These are phyloP conservation scores for Bovichtus variegatus DNA, from an alignment of 2,797 vertebrate species.

Conservation along the genomic window DNA sequence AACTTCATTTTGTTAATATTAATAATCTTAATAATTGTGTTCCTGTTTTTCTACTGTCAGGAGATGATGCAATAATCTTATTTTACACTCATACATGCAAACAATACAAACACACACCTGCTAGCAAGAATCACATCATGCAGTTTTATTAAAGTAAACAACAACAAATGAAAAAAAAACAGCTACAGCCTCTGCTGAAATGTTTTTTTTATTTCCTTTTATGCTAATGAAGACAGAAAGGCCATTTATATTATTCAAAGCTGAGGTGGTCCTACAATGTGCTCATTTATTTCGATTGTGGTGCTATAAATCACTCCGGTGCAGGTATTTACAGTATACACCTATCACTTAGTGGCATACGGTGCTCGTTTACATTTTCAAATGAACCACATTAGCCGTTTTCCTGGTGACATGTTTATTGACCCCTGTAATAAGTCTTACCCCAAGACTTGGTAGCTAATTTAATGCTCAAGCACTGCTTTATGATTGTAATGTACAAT, in stretches of 20 bases:
- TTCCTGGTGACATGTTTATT: slow-evolving; percentile 81
- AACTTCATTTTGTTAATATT: slow-evolving; percentile 27
- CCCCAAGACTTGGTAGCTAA: slow-evolving; percentile 62
- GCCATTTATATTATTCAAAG: slow-evolving; percentile 14
- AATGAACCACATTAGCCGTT: slow-evolving; percentile 76
- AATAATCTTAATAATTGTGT: slow-evolving; percentile 27
- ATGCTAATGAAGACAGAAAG: slow-evolving; percentile 39
- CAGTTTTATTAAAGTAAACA: slow-evolving; percentile 25
- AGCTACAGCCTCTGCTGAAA: not conserved
- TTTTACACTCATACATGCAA: slow-evolving; percentile 11
- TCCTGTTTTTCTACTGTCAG: slow-evolving; percentile 14
- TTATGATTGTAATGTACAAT: slow-evolving; percentile 78
- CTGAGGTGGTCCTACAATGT: slow-evolving; percentile 13
- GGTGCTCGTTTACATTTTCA: slow-evolving; percentile 63
- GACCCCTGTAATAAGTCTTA: slow-evolving; percentile 75
- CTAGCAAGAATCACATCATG: slow-evolving; percentile 6
- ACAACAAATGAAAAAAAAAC: not conserved
- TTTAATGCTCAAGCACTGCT: slow-evolving; percentile 74
- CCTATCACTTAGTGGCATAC: slow-evolving; percentile 50
- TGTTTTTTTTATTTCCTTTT: slow-evolving; percentile 26
- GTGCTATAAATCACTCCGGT: slow-evolving; percentile 59
- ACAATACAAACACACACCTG: slow-evolving; percentile 26
- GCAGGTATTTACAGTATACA: slow-evolving; percentile 45
- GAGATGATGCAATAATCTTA: slow-evolving; percentile 43
- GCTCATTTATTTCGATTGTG: slow-evolving; percentile 38